Evolutionary conservation across 2,888 invertebrate genomes (phyloP), one percentile per base, ranked within the genome.

Genomic region (Melinaea marsaeus): DNA sequence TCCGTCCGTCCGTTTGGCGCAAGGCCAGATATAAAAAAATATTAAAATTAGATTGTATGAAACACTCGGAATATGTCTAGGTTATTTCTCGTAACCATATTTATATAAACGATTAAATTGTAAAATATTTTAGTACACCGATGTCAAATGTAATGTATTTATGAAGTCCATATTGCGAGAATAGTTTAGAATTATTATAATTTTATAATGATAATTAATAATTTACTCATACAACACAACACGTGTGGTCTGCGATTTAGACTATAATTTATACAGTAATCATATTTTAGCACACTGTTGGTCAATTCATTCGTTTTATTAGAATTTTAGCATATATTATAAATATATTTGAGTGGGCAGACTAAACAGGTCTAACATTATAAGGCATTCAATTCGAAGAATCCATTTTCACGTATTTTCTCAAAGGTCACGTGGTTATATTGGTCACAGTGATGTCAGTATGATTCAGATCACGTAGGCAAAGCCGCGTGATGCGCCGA

Each of bases 381-480:
- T 37, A 4, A 37, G 5, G 37, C 4, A 37, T 7, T 37, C 37
- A 7, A 37, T 6, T 37, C 37, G 37, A 37, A 37, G 5, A 37
- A 6, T 37, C 4, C 5, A 7, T 37, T 37, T 37, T 37, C 37
- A 37, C 37, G 37, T 37, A 6, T 47, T 2, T 2, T 9, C 32
- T 7, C 51, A 42, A 42, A 42, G 9, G 42, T 42, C 42, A 42
- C 9, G 32, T 11, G 3, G n/a, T 6, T 51, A 51, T 5, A 32
- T 32, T 48, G 22, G 2, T 47, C n/a, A 47, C 51, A 51, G 48
- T 9, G 3, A 5, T 32, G 51, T 51, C 32, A 4, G 32, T 51
- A 32, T 32, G 7, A 51, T 51, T 51, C 51, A 51, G 32, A 51
- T 32, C 51, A 51, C 51, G 51, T 51, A 51, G 32, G 6, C 51